Conservation (phyloP, 1,140 invertebrate genomes). For the Dendrolimus punctatus region DNA sequence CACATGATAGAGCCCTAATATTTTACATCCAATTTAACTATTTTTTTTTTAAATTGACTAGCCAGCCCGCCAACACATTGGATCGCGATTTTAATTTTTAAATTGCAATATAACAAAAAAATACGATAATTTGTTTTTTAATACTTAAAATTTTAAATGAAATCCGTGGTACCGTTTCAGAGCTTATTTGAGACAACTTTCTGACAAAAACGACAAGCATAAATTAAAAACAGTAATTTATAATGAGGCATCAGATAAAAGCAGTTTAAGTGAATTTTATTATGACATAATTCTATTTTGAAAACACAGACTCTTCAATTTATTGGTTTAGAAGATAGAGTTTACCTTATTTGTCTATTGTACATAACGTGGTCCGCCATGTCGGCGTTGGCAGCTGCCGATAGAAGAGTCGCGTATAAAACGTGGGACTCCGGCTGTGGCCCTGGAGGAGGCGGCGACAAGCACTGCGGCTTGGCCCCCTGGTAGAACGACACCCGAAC, state of each 20-base stretch:
- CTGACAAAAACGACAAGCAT: too few relatives aligned
- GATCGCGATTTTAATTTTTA: too few relatives aligned
- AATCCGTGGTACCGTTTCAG: too few relatives aligned
- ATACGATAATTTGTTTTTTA: too few relatives aligned
- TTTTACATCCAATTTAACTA: too few relatives aligned
- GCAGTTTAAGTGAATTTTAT: background rate
- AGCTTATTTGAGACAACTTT: too few relatives aligned
- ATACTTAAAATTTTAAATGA: too few relatives aligned
- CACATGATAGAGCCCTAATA: too few relatives aligned
- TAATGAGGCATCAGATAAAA: background rate
- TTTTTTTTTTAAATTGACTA: too few relatives aligned
- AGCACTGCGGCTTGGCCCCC: constrained; percentile 80
- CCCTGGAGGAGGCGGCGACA: constrained; percentile 75
- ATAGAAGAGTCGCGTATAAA: constrained; percentile 59
- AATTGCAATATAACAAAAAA: too few relatives aligned
- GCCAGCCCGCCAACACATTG: too few relatives aligned
- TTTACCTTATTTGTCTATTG: constrained; percentile 75
- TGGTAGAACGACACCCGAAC: constrained; percentile 87
- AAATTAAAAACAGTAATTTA: too few relatives aligned
- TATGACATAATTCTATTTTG: background rate
- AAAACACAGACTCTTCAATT: background rate
- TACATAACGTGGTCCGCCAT: constrained; percentile 67
- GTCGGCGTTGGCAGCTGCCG: constrained; percentile 50
- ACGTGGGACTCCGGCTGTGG: constrained; percentile 58
- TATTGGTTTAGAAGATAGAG: constrained; percentile 2